A percentile compares a stretch with the other conserved stretches of the same genome.
Conservation (phyloP, 2,113 vertebrate species). For the Microcebus ravelobensis region DNA sequence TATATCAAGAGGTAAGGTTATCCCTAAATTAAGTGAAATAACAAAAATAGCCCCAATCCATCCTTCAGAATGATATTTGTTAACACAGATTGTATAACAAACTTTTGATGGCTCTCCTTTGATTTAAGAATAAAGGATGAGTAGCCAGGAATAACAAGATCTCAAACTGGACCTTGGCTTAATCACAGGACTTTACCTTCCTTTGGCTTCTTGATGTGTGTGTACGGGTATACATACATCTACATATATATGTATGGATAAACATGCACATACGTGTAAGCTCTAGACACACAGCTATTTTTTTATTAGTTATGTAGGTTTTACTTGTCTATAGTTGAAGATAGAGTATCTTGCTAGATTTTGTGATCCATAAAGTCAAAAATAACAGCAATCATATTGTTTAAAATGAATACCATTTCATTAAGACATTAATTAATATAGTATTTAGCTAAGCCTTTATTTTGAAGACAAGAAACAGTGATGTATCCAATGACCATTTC, state of each 20-base stretch:
- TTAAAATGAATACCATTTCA: background rate
- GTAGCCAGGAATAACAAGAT: background rate
- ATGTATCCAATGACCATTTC: background rate
- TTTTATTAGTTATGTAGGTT: background rate
- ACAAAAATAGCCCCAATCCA: background rate
- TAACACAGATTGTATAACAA: background rate
- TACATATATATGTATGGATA: too few relatives aligned
- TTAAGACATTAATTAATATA: background rate
- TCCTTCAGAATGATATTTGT: background rate
- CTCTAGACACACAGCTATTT: background rate
- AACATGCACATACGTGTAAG: background rate
- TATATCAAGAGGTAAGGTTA: background rate
- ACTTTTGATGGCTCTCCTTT: background rate
- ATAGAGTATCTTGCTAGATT: background rate
- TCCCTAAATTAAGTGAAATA: background rate
- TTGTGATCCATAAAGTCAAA: background rate
- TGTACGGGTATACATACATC: background rate
- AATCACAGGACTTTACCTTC: background rate
- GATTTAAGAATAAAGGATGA: background rate
- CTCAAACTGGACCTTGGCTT: background rate
- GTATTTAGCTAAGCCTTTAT: background rate
- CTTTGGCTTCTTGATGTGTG: background rate
- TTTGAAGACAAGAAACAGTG: background rate
- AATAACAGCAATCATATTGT: background rate
- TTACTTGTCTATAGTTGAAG: background rate